A percentile compares a stretch with the other conserved stretches of the same genome.
phyloP scores from a whole-genome alignment of 2,797 vertebrate species.

The Arctocebus calabarensis region DNA sequence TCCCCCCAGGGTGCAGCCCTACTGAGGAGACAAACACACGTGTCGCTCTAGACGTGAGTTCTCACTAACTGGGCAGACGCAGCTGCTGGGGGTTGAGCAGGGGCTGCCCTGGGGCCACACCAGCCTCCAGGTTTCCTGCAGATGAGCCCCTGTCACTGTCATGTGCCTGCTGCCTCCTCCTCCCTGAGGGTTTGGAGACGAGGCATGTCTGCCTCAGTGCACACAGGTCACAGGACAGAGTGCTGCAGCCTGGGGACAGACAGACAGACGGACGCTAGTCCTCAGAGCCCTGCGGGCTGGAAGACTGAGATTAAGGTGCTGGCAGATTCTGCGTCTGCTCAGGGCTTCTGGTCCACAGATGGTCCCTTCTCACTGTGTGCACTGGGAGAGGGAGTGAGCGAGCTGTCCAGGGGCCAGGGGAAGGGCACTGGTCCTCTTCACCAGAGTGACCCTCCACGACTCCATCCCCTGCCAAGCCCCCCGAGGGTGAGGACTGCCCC shows the following conservation, averaged over 20 bases:
- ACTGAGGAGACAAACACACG: conserved; percentile 62
- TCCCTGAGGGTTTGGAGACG: conserved; percentile 76
- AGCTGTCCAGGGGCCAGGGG: not conserved
- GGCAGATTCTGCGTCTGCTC: not conserved
- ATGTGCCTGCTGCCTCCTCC: conserved; percentile 62
- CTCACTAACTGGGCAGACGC: conserved; percentile 73
- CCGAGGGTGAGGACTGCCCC: no score
- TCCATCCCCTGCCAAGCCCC: no score
- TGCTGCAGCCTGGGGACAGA: fast-evolving
- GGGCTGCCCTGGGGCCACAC: conserved; percentile 69
- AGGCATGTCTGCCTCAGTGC: conserved; percentile 50
- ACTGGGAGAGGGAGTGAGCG: fast-evolving
- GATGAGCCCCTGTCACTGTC: conserved; percentile 61
- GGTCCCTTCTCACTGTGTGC: not conserved
- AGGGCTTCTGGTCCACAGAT: not conserved
- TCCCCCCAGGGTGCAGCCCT: fast-evolving
- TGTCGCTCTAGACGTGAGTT: conserved; percentile 79
- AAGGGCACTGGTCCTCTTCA: no score
- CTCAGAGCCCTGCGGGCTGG: no score
- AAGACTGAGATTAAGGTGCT: not conserved
- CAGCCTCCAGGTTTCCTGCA: conserved; percentile 67
- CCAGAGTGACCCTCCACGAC: no score
- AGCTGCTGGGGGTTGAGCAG: conserved; percentile 80
- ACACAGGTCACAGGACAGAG: fast-evolving
- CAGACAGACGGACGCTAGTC: fast-evolving